Evolutionary conservation across 2,113 vertebrate species (phyloP), one percentile per base, ranked within the genome.

Genomic region (Dermatemys mawii): DNA sequence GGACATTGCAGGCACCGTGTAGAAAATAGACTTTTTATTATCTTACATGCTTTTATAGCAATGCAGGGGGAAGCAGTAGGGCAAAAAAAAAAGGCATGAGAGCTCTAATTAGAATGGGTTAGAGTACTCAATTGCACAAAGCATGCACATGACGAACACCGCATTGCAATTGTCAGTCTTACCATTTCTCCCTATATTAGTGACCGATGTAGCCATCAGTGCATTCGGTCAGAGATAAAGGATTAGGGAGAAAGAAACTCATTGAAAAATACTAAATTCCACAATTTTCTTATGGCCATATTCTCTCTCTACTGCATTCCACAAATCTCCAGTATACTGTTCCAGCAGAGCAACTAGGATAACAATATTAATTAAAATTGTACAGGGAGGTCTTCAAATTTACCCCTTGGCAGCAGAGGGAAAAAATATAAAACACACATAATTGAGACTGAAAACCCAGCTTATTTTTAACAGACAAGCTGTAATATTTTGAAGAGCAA

Each of bases 161-260:
- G 98, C 98, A 98, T 97, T 93, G 94, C 87, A 97, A 97, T 92
- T 84, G 93, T 98, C 96, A 97, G 95, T 98, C 98, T 99, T 98
- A 98, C 98, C 98, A 98, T 98, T 98, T 98, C 98, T 98, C 98
- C 98, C 98, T 98, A 98, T 94, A 97, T 98, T 98, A 98, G 98
- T 98, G 98, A 98, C 98, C 98, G 97, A 98, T 97, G 98, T 98
- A 97, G 97, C 96, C 98, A 98, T 97, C 98, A 98, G 97, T 97
- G 97, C 97, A 98, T 98, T 98, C 96, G 97, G 98, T 98, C 97
- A 98, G 97, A 98, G 98, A 97, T 97, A 98, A 97, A 98, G 97
- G 96, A 97, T 98, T 93, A 98, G 98, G 98, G 97, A 98, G 97
- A 98, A 98, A 98, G 97, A 98, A 98, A 98, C 97, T 98, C 96